Conservation (phyloP, 2,888 invertebrate species). For the Ochropleura leucogaster region DNA sequence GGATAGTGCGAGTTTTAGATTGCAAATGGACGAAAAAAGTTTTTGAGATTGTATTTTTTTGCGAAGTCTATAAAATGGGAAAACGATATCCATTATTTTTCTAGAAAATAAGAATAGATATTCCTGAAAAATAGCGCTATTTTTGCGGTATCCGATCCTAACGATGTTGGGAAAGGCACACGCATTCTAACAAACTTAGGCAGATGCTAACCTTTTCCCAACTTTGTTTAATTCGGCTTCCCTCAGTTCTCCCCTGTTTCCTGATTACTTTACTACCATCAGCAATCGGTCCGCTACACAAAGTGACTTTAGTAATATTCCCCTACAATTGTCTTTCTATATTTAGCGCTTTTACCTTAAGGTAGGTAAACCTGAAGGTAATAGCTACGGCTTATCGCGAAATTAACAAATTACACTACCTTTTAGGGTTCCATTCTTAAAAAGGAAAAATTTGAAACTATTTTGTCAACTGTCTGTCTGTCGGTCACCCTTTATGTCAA, state of each 20-base stretch:
- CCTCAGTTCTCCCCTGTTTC: not conserved
- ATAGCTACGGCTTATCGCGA: too few relatives aligned
- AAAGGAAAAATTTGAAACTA: too few relatives aligned
- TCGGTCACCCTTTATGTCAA: too few relatives aligned
- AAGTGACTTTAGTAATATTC: not conserved
- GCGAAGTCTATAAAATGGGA: not conserved
- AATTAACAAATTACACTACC: too few relatives aligned
- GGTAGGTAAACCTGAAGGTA: too few relatives aligned
- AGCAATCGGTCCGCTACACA: not conserved
- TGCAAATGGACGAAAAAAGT: not conserved
- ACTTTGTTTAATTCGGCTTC: too few relatives aligned
- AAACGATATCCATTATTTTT: not conserved
- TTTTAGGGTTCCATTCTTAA: too few relatives aligned
- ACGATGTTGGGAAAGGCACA: not conserved
- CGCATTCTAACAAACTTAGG: not conserved
- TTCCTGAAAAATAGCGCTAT: not conserved
- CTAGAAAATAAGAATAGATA: not conserved
- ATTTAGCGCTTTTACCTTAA: too few relatives aligned
- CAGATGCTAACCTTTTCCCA: not conserved
- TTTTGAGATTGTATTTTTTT: not conserved
- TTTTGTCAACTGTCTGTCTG: too few relatives aligned
- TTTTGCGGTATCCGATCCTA: not conserved
- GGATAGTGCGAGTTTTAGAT: conserved; percentile 5
- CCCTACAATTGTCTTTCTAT: not conserved
- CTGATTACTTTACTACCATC: not conserved